Conservation (phyloP, 2,888 invertebrate genomes). For the Heliothis peltigera region DNA sequence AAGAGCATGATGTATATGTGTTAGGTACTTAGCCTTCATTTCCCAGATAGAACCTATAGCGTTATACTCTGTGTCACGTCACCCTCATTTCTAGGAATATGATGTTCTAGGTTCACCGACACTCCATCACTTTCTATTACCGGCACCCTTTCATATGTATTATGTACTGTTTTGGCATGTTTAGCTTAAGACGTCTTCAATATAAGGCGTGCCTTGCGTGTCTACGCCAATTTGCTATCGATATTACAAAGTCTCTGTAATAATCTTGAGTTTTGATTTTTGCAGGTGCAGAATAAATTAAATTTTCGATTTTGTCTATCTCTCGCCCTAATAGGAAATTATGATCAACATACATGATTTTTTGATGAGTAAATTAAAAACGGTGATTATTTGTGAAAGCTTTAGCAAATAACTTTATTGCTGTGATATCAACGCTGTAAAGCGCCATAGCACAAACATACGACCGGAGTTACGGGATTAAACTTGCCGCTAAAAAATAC, state of each 20-base stretch:
- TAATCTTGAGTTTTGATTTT: constrained; percentile 47
- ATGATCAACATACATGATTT: too few species aligned
- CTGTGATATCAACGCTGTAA: too few species aligned
- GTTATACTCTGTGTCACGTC: constrained; percentile 52
- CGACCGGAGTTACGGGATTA: too few species aligned
- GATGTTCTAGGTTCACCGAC: constrained; percentile 68
- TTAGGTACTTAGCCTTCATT: constrained; percentile 68
- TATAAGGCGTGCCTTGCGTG: constrained; percentile 53
- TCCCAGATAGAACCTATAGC: constrained; percentile 60
- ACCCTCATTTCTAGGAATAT: constrained; percentile 53
- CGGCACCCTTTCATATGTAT: constrained; percentile 76
- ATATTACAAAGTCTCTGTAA: constrained; percentile 19
- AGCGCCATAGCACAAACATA: too few species aligned
- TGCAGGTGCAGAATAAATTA: constrained; percentile 54
- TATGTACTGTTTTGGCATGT: constrained; percentile 75
- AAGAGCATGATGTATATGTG: constrained; percentile 86
- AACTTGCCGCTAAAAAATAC: too few species aligned
- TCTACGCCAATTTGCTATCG: constrained; percentile 42
- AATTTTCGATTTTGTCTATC: constrained; percentile 34
- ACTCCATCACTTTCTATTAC: constrained; percentile 71
- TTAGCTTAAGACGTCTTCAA: constrained; percentile 67
- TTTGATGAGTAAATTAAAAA: too few species aligned
- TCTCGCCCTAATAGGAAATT: constrained; percentile 6
- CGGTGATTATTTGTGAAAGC: too few species aligned
- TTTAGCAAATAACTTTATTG: too few species aligned